A percentile compares a stretch with the other conserved stretches of the same genome.
Evolutionary conservation across 23 tunicate genomes (phyloP).

Genomic region (Botrylloides violaceus): DNA sequence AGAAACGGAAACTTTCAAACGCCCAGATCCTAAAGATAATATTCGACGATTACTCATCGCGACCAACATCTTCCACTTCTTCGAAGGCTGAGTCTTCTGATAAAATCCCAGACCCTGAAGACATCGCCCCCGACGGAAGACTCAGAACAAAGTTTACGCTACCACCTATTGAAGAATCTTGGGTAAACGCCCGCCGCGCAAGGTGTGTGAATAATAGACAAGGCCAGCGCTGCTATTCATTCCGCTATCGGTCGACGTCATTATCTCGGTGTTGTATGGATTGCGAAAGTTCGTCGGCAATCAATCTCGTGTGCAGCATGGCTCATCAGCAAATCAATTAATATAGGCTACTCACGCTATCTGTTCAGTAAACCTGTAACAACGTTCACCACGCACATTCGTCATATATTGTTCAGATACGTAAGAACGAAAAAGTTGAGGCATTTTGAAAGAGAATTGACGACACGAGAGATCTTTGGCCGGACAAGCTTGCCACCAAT

Average conservation of each 20-base stretch:
- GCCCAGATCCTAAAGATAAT: not conserved
- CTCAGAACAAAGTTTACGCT: not conserved
- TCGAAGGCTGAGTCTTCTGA: not conserved
- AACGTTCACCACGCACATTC: no score
- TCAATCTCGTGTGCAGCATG: no score
- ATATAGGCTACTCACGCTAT: no score
- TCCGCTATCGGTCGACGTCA: no score
- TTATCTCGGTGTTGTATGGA: no score
- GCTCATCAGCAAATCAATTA: no score
- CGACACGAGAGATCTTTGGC: not conserved
- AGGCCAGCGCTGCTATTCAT: no score
- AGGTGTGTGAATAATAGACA: no score
- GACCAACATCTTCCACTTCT: not conserved
- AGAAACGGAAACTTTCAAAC: not conserved
- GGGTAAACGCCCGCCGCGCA: conserved; percentile 2
- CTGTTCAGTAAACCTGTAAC: no score
- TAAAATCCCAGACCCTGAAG: not conserved
- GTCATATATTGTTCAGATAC: no score
- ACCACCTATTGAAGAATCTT: not conserved
- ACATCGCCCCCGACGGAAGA: not conserved
- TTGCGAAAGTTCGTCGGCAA: no score
- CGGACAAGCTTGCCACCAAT: not conserved
- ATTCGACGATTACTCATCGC: not conserved
- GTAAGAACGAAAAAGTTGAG: not conserved
- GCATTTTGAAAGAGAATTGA: not conserved